Evolutionary conservation across 2,113 vertebrate genomes (phyloP).

Genomic region (Tragelaphus scriptus): DNA sequence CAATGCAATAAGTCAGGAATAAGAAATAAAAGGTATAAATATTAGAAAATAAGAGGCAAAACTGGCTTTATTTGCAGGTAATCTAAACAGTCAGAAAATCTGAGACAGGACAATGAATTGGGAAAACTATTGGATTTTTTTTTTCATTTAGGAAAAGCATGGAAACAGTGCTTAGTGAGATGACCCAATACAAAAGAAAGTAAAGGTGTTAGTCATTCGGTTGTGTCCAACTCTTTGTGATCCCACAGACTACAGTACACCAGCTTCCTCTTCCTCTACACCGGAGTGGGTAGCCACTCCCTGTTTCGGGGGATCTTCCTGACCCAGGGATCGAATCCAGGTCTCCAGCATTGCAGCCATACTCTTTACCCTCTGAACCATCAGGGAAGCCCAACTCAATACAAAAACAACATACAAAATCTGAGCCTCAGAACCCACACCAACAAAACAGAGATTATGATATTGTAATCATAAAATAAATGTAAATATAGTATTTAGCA

Average conservation of each 20-base stretch:
- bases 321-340: background rate
- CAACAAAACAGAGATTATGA: background rate
- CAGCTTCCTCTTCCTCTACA: background rate
- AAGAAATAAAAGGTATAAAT: background rate
- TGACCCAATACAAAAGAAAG: background rate
- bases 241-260: background rate
- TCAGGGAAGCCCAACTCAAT: background rate
- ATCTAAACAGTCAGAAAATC: background rate
- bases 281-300: background rate
- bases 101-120: background rate
- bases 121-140: background rate
- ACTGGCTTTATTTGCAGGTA: background rate
- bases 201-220: background rate
- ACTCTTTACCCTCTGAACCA: background rate
- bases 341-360: background rate
- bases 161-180: background rate
- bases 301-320: background rate
- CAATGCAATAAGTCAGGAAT: background rate
- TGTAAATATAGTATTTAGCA: background rate
- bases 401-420: background rate
- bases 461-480: background rate
- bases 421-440: background rate
- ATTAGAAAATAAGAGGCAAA: background rate
- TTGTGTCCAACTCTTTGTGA: accelerated
- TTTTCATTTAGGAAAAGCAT: background rate